Percentiles rank a stretch among this genome's conserved stretches.
phyloP scores from a whole-genome alignment of 1,140 invertebrate species.

The Drosophila jambulina region DNA sequence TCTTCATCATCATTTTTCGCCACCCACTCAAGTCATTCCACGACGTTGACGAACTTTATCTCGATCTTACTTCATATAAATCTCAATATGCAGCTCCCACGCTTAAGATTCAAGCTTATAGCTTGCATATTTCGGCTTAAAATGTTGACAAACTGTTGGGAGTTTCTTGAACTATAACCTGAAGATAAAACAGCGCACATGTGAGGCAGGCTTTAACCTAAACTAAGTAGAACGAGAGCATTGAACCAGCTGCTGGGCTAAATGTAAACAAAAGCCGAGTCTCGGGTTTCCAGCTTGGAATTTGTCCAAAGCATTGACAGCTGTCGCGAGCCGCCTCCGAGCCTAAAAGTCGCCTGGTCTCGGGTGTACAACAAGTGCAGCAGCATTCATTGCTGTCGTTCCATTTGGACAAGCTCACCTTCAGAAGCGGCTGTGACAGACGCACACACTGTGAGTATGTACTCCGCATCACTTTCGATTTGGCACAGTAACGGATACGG shows the following conservation, averaged over 20 bases:
- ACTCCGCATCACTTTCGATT: slow-evolving; percentile 66
- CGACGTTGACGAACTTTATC: slow-evolving; percentile 57
- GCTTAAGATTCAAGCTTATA: slow-evolving; percentile 24
- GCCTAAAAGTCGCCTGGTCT: slow-evolving; percentile 11
- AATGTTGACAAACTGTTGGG: slow-evolving; percentile 23
- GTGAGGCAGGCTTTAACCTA: background rate
- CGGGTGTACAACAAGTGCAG: slow-evolving; percentile 44
- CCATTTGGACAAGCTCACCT: slow-evolving; percentile 67
- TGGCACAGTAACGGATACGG: slow-evolving; percentile 57
- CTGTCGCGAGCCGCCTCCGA: slow-evolving; percentile 32
- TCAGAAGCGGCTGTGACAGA: slow-evolving; percentile 40
- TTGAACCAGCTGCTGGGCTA: slow-evolving; percentile 17
- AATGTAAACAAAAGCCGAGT: slow-evolving; percentile 35
- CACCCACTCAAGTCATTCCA: slow-evolving; percentile 62
- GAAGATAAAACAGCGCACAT: slow-evolving; percentile 5
- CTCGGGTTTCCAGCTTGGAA: slow-evolving; percentile 31
- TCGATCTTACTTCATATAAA: slow-evolving; percentile 49
- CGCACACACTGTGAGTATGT: background rate
- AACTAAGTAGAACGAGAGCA: slow-evolving; percentile 26
- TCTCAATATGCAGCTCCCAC: slow-evolving; percentile 40
- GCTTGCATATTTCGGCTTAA: slow-evolving; percentile 19
- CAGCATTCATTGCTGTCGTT: slow-evolving; percentile 30
- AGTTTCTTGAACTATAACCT: slow-evolving; percentile 20
- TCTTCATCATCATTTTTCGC: slow-evolving; percentile 26
- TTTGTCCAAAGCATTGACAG: slow-evolving; percentile 30